phyloP scores from a whole-genome alignment of 2,888 invertebrate species.

The Ellobium chinense region DNA sequence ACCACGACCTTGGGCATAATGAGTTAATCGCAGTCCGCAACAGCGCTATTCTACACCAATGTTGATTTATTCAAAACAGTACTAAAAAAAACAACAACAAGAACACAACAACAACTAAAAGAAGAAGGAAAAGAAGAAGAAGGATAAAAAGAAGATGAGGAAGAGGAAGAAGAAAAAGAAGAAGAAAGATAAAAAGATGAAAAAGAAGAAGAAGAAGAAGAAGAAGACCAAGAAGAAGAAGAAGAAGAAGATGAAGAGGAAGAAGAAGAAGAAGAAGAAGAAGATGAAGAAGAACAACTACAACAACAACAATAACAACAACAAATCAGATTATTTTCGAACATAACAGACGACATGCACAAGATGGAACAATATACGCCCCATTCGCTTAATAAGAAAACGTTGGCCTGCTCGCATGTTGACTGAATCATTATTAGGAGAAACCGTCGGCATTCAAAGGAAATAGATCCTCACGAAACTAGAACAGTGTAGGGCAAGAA shows the following conservation, averaged over 20 bases:
- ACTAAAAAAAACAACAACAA: background rate
- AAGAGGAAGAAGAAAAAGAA: background rate
- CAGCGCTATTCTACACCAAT: too few relatives aligned
- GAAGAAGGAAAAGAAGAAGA: slow-evolving; percentile 7
- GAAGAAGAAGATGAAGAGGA: background rate
- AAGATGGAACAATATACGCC: too few relatives aligned
- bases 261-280: background rate
- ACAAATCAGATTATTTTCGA: background rate
- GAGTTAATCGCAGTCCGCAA: too few relatives aligned
- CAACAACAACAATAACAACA: background rate
- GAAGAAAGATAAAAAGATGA: slow-evolving; percentile 6
- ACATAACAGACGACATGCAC: too few relatives aligned
- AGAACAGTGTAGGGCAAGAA: too few relatives aligned
- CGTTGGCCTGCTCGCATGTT: too few relatives aligned
- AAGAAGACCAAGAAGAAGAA: background rate
- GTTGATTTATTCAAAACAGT: background rate
- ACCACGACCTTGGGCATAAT: too few relatives aligned
- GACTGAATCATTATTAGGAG: too few relatives aligned
- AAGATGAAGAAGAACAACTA: background rate
- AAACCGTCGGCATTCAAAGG: too few relatives aligned
- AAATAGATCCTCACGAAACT: too few relatives aligned
- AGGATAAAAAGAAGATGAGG: slow-evolving; percentile 10
- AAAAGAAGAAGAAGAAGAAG: background rate
- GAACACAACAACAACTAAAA: too few relatives aligned
- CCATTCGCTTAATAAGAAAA: too few relatives aligned